A percentile compares a stretch with the other conserved stretches of the same genome.
Evolutionary conservation across 2,113 vertebrate species (phyloP).

Genomic region (Picathartes gymnocephalus): DNA sequence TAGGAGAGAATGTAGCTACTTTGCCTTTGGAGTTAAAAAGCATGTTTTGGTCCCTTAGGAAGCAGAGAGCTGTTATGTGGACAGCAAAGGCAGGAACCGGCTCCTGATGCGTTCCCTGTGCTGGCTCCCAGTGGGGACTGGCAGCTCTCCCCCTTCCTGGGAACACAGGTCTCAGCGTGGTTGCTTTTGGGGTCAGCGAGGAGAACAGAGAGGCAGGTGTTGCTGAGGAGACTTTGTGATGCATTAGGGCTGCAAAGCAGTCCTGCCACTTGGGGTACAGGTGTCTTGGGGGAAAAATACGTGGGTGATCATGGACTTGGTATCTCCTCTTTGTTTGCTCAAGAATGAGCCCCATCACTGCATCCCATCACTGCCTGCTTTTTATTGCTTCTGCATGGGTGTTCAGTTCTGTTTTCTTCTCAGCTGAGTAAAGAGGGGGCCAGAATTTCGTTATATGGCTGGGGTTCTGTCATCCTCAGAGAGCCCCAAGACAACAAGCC

Average conservation of each 20-base stretch:
- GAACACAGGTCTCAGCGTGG: accelerated
- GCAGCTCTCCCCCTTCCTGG: neutral
- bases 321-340: neutral
- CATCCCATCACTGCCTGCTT: neutral
- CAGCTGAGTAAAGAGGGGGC: neutral
- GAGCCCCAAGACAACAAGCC: neutral
- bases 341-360: neutral
- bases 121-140: accelerated
- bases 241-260: neutral
- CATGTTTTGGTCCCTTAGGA: neutral
- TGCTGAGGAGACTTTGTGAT: neutral
- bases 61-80: neutral
- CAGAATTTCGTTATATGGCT: neutral
- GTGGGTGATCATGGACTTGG: neutral
- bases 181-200: accelerated
- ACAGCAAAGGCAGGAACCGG: neutral
- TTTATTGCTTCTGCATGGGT: neutral
- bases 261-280: neutral
- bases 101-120: accelerated
- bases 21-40: neutral
- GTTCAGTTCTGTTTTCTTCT: neutral
- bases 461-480: neutral
- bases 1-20: neutral
- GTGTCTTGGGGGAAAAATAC: neutral
- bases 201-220: neutral